phyloP scores from a whole-genome alignment of 2,797 vertebrate species.

The Hyperoplus lanceolatus region DNA sequence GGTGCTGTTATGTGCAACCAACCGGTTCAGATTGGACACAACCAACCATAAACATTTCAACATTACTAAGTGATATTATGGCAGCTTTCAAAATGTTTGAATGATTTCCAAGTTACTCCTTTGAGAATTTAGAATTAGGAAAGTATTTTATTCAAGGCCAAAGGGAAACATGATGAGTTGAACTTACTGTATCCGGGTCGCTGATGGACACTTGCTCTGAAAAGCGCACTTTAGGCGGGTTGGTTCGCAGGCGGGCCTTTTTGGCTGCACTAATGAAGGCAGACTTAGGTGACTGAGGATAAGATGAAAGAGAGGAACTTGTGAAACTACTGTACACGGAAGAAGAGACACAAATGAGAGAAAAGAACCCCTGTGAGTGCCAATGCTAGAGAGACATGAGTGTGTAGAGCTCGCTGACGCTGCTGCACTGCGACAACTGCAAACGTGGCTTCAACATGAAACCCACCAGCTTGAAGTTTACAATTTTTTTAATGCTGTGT shows the following conservation, averaged over 20 bases:
- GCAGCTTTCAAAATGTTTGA: conserved; percentile 30
- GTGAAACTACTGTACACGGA: conserved; percentile 37
- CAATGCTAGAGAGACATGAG: conserved; percentile 37
- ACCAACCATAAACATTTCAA: conserved; percentile 10
- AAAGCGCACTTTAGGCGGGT: conserved; percentile 97
- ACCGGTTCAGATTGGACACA: conserved; percentile 11
- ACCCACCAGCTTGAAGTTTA: conserved; percentile 26
- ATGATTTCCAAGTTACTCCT: conserved; percentile 21
- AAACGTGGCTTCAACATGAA: conserved; percentile 37
- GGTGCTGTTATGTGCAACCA: neutral
- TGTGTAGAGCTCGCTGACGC: conserved; percentile 27
- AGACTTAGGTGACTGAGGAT: conserved; percentile 94
- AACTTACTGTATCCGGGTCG: conserved; percentile 94
- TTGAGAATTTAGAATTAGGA: conserved; percentile 33
- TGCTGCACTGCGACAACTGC: conserved; percentile 52
- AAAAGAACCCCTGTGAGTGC: conserved; percentile 51
- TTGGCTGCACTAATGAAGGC: conserved; percentile 99
- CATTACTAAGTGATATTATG: neutral
- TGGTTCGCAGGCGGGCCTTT: conserved; percentile 96
- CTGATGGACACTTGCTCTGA: conserved; percentile 97
- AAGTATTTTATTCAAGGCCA: conserved; percentile 52
- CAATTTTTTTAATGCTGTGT: conserved; percentile 11
- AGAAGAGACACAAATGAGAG: conserved; percentile 56
- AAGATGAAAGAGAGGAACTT: conserved; percentile 51
- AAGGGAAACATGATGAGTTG: conserved; percentile 36